Conservation (phyloP, 2,888 invertebrate genomes). For the Xanthia togata region DNA sequence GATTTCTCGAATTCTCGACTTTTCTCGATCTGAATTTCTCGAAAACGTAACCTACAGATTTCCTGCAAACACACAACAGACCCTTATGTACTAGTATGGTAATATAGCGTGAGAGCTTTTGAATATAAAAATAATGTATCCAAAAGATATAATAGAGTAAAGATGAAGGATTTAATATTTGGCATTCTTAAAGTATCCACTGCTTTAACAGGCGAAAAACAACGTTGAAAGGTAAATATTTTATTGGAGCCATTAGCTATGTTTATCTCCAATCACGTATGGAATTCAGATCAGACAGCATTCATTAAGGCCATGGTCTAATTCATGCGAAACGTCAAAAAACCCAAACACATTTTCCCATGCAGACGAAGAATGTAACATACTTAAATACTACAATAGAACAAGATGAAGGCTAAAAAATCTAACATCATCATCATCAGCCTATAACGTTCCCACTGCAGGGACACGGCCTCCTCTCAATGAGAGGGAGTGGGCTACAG, state of each 20-base stretch:
- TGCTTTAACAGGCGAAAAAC: not conserved
- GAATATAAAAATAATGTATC: not conserved
- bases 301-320: conserved; percentile 52
- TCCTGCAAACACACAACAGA: too few relatives aligned
- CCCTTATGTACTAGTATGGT: not conserved
- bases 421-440: too few relatives aligned
- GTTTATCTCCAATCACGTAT: conserved; percentile 34
- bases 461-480: too few relatives aligned
- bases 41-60: too few relatives aligned
- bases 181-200: not conserved
- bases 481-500: too few relatives aligned
- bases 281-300: conserved; percentile 46
- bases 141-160: not conserved
- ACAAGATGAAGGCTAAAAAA: not conserved
- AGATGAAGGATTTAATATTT: not conserved
- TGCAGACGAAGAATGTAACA: not conserved
- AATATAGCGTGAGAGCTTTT: not conserved
- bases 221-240: conserved; percentile 45
- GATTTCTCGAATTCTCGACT: too few relatives aligned
- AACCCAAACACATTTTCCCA: conserved; percentile 15
- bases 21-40: too few relatives aligned
- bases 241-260: conserved; percentile 32
- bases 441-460: too few relatives aligned
- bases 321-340: conserved; percentile 32
- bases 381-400: not conserved